Percentiles rank a stretch among this genome's conserved stretches.
Conservation (phyloP, 2,888 invertebrate species). For the Drosophila antonietae region DNA sequence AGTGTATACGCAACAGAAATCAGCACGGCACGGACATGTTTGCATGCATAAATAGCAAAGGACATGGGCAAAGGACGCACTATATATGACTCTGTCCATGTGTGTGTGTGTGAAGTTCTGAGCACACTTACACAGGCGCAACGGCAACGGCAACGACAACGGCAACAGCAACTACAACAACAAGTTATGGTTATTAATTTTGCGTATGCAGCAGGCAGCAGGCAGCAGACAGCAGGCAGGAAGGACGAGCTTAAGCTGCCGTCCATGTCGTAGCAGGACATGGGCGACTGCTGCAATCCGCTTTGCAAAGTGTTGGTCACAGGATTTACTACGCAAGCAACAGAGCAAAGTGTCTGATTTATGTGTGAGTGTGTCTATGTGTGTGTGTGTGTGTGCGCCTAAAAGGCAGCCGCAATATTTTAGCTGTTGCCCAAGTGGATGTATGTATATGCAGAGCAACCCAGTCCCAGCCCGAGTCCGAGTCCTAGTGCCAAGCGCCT, state of each 20-base stretch:
- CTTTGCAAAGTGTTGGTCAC: slow-evolving; percentile 76
- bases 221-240: slow-evolving; percentile 60
- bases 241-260: slow-evolving; percentile 64
- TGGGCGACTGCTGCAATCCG: slow-evolving; percentile 61
- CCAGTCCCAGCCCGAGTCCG: background rate
- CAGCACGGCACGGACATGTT: slow-evolving; percentile 73
- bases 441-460: background rate
- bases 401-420: slow-evolving; percentile 49
- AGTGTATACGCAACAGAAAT: slow-evolving; percentile 70
- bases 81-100: slow-evolving; percentile 8
- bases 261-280: slow-evolving; percentile 28
- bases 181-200: slow-evolving; percentile 81
- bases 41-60: slow-evolving; percentile 78
- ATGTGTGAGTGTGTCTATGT: slow-evolving; percentile 34
- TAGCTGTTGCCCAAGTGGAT: slow-evolving; percentile 32
- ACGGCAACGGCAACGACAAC: slow-evolving; percentile 1
- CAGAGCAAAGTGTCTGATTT: slow-evolving; percentile 73
- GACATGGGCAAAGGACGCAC: slow-evolving; percentile 57
- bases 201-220: slow-evolving; percentile 65
- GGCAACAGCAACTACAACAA: slow-evolving; percentile 37
- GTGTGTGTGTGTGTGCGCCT: slow-evolving; percentile 17
- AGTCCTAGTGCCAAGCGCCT: background rate
- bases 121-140: slow-evolving; percentile 25
- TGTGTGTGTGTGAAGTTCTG: slow-evolving; percentile 35
- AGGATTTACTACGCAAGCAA: slow-evolving; percentile 66